Percentiles rank a stretch among this genome's conserved stretches.
Conservation (phyloP, 2,888 invertebrate genomes). For the Aphodius sticticus region DNA sequence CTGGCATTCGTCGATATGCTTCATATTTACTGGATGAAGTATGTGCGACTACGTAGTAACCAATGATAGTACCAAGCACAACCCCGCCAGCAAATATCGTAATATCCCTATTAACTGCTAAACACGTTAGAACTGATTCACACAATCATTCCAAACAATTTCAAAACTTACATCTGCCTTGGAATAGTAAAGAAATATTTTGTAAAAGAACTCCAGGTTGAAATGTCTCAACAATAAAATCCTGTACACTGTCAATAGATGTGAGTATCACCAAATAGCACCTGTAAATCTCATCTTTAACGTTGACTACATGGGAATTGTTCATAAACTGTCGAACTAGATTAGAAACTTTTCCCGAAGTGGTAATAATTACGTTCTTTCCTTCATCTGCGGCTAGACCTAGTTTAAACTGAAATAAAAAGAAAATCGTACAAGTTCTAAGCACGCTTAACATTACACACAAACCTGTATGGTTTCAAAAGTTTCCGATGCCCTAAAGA, state of each 20-base stretch:
- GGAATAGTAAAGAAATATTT: constrained; percentile 38
- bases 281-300: constrained; percentile 12
- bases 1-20: constrained; percentile 60
- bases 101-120: constrained; percentile 60
- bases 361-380: constrained; percentile 50
- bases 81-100: constrained; percentile 60
- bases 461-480: constrained; percentile 56
- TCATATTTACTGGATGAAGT: constrained; percentile 45
- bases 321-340: constrained; percentile 48
- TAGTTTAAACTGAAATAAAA: constrained; percentile 51
- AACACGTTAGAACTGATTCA: constrained; percentile 38
- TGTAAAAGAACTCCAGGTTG: constrained; percentile 33
- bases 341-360: constrained; percentile 48
- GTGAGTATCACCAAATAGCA: not conserved
- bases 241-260: constrained; percentile 32
- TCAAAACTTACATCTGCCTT: constrained; percentile 46
- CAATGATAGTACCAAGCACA: constrained; percentile 58
- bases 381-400: constrained; percentile 51
- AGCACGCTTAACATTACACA: constrained; percentile 16
- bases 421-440: constrained; percentile 19
- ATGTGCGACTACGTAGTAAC: constrained; percentile 55
- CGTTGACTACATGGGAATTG: constrained; percentile 42
- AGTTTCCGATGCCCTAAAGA: constrained; percentile 55
- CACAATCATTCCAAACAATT: constrained; percentile 1
- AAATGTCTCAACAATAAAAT: constrained; percentile 43